Evolutionary conservation across 1,140 invertebrate genomes (phyloP), one percentile per base, ranked within the genome.

Genomic region (Drosophila neocordata): DNA sequence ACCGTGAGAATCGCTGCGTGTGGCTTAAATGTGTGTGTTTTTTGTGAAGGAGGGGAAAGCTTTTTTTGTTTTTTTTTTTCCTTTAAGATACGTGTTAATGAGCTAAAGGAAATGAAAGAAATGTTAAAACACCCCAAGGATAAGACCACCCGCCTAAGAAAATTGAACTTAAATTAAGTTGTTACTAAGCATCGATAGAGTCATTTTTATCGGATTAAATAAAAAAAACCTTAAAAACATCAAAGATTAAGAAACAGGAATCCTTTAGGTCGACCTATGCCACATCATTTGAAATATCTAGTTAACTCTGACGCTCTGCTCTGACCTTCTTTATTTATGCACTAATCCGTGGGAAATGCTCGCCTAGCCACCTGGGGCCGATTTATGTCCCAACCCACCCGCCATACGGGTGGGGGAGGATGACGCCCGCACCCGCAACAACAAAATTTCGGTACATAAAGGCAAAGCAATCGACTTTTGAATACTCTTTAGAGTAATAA

Each of bases 281-380:
- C 73, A 71, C 44, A 77, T 44, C 37, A 67, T 78, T 79, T 81
- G 73, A 74, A 81, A 81, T 85, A 87, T 72, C 82, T 85, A 85
- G 82, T 85, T 85, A 85, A 64, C 72, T 82, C 52, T 66, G 13
- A 22, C 52, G 37, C 27, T 48, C 27, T 48, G 41, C 83, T 64
- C 74, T 85, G 82, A 85, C 82, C 82, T 87, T 84, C 77, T 85
- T 85, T 85, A 85, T 85, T 85, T 85, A 85, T 85, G 82, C 82
- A 75, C 82, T 87, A 85, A 82, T 85, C 82, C 82, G 82, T 85
- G 82, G 82, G 82, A 85, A 85, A 82, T 78, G 75, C 74, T 69
- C 69, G 63, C 57, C 70, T 68, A 87, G 75, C 31, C 82, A 87
- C 82, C 82, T 87, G 82, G 78, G 82, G 82, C 78, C 82, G 75